Percentiles rank a stretch among this genome's conserved stretches.
These are phyloP conservation scores for Mus spretus DNA, from an alignment of 2,797 vertebrate genomes.

Conservation along the genomic window DNA sequence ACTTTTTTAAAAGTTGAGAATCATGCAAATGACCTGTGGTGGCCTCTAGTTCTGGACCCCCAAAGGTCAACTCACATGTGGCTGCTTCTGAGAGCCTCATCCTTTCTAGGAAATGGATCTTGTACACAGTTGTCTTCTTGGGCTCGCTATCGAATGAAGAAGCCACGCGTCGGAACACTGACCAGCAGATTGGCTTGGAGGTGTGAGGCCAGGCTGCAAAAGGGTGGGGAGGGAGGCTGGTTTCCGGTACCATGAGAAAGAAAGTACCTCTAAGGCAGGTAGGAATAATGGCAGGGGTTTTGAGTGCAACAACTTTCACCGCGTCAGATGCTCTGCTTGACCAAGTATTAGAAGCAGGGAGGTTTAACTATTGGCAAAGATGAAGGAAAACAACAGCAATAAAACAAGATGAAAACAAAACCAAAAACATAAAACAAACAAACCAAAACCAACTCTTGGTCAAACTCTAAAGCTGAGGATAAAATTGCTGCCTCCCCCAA, in stretches of 20 bases:
- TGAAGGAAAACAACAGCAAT: not conserved
- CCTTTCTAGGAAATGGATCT: not conserved
- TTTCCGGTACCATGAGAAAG: not conserved
- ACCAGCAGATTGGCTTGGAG: not conserved
- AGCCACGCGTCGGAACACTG: not conserved
- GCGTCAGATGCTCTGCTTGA: not conserved
- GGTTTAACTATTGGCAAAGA: conserved; percentile 15
- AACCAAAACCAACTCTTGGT: not conserved
- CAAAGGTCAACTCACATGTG: not conserved
- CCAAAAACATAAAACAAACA: not conserved
- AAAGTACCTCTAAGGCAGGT: not conserved
- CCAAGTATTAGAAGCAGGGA: not conserved
- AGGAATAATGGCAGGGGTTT: not conserved
- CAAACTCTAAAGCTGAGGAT: conserved; percentile 1
- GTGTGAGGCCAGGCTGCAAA: not conserved
- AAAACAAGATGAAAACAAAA: not conserved
- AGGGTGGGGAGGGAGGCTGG: not conserved
- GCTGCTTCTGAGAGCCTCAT: not conserved
- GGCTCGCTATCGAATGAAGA: not conserved
- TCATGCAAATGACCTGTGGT: not conserved
- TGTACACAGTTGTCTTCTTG: not conserved
- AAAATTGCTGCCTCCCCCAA: not conserved
- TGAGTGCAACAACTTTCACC: not conserved
- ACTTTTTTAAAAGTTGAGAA: not conserved
- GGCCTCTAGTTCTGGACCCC: not conserved